Evolutionary conservation across 2,888 invertebrate species (phyloP), one percentile per base, ranked within the genome.

Genomic region (Plagodis dolabraria): DNA sequence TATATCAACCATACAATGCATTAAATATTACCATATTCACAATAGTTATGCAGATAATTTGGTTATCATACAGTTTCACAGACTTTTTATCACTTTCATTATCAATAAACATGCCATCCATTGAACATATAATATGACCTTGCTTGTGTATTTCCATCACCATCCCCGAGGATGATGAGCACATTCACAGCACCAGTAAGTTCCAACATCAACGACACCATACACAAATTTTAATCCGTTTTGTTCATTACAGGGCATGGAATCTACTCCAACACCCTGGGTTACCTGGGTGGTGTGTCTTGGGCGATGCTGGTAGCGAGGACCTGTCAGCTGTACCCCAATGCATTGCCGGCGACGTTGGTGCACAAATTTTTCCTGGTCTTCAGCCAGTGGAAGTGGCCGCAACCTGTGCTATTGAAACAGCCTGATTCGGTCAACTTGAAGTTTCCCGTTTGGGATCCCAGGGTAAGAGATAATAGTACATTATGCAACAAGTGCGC

Each of bases 291-390:
- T 53, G 99, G 99, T 63, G 99, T 99, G 8, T 98, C 99, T 0
- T 99, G 99, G 99, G 99, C 99, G 2, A 99, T 99, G 98, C 91
- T 99, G 56, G 99, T 99, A 0, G 99, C 99, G 0, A 94, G 99
- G 67, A 99, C 99, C 0, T 99, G 99, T 85, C 99, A 99, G 86
- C 93, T 99, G 42, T 99, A 99, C 93, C 99, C 99, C 5, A 98
- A 99, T 89, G 99, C 99, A 1, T 95, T 96, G 38, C 97, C 99
- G 0, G 96, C 99, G 4, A 98, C 98, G 0, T 92, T 99, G 69
- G 97, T 99, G 54, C 97, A 99, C 88, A 99, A 99, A 89, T 99
- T 99, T 94, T 99, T 99, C 93, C 94, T 99, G 55, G 98, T 99
- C 9, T 99, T 99, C 90, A 98, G 98, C 42, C 97, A 97, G 84